Percentiles rank a stretch among this genome's conserved stretches.
These are phyloP conservation scores for Heloderma charlesbogerti DNA, from an alignment of 2,113 vertebrate genomes.

Conservation along the genomic window DNA sequence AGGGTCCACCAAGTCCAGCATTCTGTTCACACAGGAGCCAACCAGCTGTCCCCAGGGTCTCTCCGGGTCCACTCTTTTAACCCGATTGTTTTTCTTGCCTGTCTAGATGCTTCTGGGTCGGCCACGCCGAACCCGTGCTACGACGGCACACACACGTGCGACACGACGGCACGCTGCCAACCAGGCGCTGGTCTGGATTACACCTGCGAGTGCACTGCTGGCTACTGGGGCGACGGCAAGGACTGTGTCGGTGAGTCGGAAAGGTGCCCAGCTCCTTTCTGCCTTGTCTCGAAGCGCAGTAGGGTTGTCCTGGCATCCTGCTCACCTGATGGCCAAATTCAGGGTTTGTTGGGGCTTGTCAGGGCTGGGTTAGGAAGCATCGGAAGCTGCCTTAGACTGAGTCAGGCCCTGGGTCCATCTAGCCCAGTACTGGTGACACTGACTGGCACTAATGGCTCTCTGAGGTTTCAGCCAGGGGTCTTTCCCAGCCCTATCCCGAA, in stretches of 20 bases:
- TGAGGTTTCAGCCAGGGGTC: too few relatives aligned
- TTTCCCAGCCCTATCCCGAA: too few relatives aligned
- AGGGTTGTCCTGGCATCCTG: background rate
- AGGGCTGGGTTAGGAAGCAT: background rate
- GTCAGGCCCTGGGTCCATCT: too few relatives aligned
- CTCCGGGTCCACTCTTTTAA: too few relatives aligned
- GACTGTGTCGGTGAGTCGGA: slow-evolving; percentile 85
- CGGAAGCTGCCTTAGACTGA: background rate
- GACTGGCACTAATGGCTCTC: too few relatives aligned
- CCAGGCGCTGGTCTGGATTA: slow-evolving; percentile 77
- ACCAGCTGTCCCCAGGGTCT: rapidly evolving
- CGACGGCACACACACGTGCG: slow-evolving; percentile 84
- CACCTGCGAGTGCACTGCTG: slow-evolving; percentile 86
- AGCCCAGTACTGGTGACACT: too few relatives aligned
- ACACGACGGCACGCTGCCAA: slow-evolving; percentile 84
- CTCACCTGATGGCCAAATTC: too few relatives aligned
- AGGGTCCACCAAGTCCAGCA: too few relatives aligned
- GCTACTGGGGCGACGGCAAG: slow-evolving; percentile 85
- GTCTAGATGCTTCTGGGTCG: slow-evolving; percentile 50
- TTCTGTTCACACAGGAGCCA: too few relatives aligned
- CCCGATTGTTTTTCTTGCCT: slow-evolving; percentile 1
- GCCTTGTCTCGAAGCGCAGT: rapidly evolving
- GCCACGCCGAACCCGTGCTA: slow-evolving; percentile 86
- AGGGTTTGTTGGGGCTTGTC: background rate
- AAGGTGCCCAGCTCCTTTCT: rapidly evolving